phyloP scores from a whole-genome alignment of 2,113 vertebrate genomes.

The Macaca nemestrina region DNA sequence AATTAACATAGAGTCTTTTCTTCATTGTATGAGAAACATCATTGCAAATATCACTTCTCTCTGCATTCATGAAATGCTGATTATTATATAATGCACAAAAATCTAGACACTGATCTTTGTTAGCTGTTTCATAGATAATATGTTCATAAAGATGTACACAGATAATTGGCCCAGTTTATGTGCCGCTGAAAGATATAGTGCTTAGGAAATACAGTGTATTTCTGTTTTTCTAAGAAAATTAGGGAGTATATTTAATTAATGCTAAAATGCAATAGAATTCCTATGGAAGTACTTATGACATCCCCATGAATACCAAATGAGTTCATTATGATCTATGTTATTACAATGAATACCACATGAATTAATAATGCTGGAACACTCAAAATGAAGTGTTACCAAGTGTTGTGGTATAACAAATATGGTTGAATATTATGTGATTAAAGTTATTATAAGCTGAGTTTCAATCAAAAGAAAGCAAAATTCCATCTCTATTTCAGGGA shows the following conservation, averaged over 20 bases:
- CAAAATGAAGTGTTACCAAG: constrained; percentile 79
- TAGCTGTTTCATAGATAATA: neutral
- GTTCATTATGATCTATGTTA: constrained; percentile 83
- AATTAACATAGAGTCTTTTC: constrained; percentile 11
- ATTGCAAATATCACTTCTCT: constrained; percentile 20
- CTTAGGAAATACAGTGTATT: constrained; percentile 57
- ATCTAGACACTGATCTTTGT: constrained; percentile 14
- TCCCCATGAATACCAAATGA: constrained; percentile 79
- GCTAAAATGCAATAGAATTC: constrained; percentile 79
- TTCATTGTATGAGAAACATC: constrained; percentile 25
- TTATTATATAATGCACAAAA: neutral
- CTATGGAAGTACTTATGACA: constrained; percentile 75
- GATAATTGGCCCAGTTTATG: neutral
- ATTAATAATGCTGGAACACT: constrained; percentile 81
- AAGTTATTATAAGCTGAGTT: constrained; percentile 65
- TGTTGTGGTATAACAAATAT: constrained; percentile 64
- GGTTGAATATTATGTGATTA: constrained; percentile 78
- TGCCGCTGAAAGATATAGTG: constrained; percentile 68
- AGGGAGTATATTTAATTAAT: constrained; percentile 82
- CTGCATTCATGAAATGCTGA: neutral
- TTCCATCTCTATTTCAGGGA: constrained; percentile 32
- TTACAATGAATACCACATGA: constrained; percentile 82
- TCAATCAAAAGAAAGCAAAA: constrained; percentile 73
- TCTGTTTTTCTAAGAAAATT: constrained; percentile 78
- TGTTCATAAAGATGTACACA: neutral